Base-by-base conservation (phyloP, 2,888 invertebrate species). In the Lepetodrilus schrolli region DNA sequence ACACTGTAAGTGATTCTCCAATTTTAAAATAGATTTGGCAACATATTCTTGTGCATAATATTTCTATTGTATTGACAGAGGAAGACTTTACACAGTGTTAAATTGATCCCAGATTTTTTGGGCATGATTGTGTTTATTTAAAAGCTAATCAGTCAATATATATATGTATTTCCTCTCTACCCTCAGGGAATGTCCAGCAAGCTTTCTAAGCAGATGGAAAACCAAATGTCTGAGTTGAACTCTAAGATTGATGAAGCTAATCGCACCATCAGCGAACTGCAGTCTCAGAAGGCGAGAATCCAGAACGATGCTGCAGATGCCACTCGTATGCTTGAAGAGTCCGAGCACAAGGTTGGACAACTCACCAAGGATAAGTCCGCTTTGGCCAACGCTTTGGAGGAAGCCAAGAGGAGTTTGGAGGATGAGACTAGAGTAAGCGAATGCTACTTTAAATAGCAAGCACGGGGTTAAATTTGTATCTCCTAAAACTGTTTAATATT, bases 301-400 rank as follows among this genome's bases (percentile, higher is more conserved):
- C 95, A 96, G 91, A 96, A 96, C 90, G 99, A 99, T 92, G 98
- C 97, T 94, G 95, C 96, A 86, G 99, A 99, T 92, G 94, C 99
- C 84, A 94, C 96, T 91, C 95, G 98, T 88, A 98, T 98, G 83
- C 92, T 99, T 90, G 99, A 99, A 92, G 99, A 99, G 92, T 97
- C 98, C 90, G 99, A 99, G 93, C 97, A 97, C 86, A 96, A 97
- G 92, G 78, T 98, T 88, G 96, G 96, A 86, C 97, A 97, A 92
- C 94, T 99, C 86, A 96, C 95, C 92, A 99, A 99, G 94, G 88
- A 89, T 50, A 92, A 98, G 94, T 95, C 96, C 91, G 96, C 96
- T 72, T 94, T 99, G 89, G 95, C 96, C 91, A 95, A 96, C 76
- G 98, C 98, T 92, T 93, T 99, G 89, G 99, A 99, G 92, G 99